Percentiles rank a stretch among this genome's conserved stretches.
phyloP scores from a whole-genome alignment of 2,113 vertebrate genomes.

The Crocuta crocuta region DNA sequence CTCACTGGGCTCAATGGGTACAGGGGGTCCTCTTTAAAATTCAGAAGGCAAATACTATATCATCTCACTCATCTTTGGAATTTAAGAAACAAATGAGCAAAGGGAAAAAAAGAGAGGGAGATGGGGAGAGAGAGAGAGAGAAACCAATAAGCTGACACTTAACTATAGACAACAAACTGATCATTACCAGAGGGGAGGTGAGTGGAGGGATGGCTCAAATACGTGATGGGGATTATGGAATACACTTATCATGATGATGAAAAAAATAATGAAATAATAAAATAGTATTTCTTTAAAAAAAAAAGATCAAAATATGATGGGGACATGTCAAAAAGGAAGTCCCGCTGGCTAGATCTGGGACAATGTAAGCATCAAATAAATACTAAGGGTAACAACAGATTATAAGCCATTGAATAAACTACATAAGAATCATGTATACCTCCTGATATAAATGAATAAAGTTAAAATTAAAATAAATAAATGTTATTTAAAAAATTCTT shows the following conservation, averaged over 20 bases:
- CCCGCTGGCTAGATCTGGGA: not conserved
- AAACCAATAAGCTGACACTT: not conserved
- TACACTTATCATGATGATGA: not conserved
- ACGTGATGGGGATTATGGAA: not conserved
- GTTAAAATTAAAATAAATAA: not conserved
- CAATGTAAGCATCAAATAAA: not conserved
- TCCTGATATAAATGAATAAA: not conserved
- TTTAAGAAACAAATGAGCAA: not conserved
- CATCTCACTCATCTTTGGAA: not conserved
- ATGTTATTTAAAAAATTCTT: not conserved
- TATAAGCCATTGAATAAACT: not conserved
- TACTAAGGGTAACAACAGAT: not conserved
- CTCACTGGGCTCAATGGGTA: not conserved
- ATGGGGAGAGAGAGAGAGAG: not conserved
- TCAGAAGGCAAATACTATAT: not conserved
- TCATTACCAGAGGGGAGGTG: not conserved
- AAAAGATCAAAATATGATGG: not conserved
- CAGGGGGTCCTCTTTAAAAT: not conserved
- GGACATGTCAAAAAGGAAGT: not conserved
- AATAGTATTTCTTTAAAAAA: not conserved
- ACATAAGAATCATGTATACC: not conserved
- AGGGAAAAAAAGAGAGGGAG: not conserved
- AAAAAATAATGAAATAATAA: not conserved
- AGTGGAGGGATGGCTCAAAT: not conserved
- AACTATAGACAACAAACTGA: not conserved